Evolutionary conservation across 1,140 invertebrate genomes (phyloP), one percentile per base, ranked within the genome.

Genomic region (Drosophila funebris): DNA sequence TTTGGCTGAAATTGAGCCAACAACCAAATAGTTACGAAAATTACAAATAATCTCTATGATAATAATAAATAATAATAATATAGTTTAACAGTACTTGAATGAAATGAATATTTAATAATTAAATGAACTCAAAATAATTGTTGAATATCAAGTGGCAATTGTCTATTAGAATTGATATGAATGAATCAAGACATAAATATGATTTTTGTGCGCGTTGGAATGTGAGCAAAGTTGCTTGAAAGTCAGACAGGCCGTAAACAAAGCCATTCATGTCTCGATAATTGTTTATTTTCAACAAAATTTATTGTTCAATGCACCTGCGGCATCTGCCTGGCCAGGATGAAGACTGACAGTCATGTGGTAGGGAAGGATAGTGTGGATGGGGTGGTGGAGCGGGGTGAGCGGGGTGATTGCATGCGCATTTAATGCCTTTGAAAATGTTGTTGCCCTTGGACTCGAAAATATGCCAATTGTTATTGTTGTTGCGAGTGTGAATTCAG

Each of bases 211-310:
- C 9, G 3, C n/a, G n/a, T n/a, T n/a, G n/a, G n/a, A n/a, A n/a
- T n/a, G n/a, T n/a, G n/a, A n/a, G n/a, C n/a, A n/a, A n/a, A n/a
- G n/a, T n/a, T n/a, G 18, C 9, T 46, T 31, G 20, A 58, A 27
- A 68, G 43, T 52, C 43, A 31, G 31, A 29, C 50, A 36, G 8
- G n/a, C n/a, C 18, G 11, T 4, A 37, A 58, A 72, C 43, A 61
- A 57, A 56, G 41, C 37, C 71, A 67, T 66, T 73, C 77, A 64
- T 85, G 73, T 74, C 66, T 53, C 52, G 61, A 78, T 78, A 75
- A 69, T 87, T 85, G 82, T 87, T 87, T 85, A 72, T 87, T 81
- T 81, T 78, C 39, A 75, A 50, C 61, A 78, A 71, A 87, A 85
- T 82, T 78, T 85, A 85, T 85, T 82, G 82, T 70, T 78, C 50